Percentiles rank a stretch among this genome's conserved stretches.
These are phyloP conservation scores for Morelia viridis DNA, from an alignment of 2,797 vertebrate species.

Conservation along the genomic window DNA sequence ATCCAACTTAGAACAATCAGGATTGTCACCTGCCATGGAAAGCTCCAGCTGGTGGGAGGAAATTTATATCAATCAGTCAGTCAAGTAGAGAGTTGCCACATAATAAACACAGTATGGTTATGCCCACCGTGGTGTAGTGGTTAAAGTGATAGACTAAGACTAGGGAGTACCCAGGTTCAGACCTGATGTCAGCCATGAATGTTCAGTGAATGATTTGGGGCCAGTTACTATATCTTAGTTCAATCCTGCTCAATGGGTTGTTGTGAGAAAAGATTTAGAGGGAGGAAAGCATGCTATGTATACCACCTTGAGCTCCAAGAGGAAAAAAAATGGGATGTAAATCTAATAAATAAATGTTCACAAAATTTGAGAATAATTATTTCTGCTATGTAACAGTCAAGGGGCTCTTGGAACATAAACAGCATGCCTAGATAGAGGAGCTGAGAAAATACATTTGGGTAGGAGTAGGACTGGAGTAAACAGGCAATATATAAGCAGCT, in stretches of 20 bases:
- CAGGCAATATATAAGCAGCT: neutral
- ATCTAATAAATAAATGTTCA: neutral
- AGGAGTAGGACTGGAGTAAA: neutral
- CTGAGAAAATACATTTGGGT: neutral
- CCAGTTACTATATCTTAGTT: neutral
- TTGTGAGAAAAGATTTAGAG: neutral
- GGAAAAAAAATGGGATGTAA: neutral
- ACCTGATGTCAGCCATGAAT: neutral
- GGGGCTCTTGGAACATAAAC: neutral
- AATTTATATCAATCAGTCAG: neutral
- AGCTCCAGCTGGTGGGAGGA: neutral
- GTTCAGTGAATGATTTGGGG: neutral
- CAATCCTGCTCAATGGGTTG: neutral
- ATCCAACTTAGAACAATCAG: neutral
- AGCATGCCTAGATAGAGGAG: neutral
- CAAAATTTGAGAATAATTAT: neutral
- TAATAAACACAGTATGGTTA: neutral
- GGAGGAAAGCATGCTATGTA: neutral
- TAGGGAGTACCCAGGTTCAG: neutral
- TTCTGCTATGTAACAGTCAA: constrained; percentile 1
- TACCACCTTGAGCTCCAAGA: neutral
- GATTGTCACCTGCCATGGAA: neutral
- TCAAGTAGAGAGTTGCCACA: neutral
- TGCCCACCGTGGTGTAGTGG: neutral
- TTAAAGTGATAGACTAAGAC: too few relatives aligned